phyloP scores from a whole-genome alignment of 2,113 vertebrate species.

The Anhinga anhinga region DNA sequence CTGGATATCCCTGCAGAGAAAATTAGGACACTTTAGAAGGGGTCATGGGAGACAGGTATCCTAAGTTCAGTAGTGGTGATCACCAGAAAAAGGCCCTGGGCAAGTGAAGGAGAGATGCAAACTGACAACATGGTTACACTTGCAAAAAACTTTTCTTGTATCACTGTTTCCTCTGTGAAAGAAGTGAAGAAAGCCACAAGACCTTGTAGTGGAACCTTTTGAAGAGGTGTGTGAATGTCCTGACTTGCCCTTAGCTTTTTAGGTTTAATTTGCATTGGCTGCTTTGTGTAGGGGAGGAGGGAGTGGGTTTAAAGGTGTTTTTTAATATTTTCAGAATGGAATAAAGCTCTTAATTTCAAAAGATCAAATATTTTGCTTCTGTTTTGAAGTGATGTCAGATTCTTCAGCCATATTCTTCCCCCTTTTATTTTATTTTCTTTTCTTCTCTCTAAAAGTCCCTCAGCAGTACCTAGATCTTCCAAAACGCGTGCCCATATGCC shows the following conservation, averaged over 20 bases:
- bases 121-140: background rate
- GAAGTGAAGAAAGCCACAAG: background rate
- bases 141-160: background rate
- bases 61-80: background rate
- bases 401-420: background rate
- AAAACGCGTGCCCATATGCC: rapidly evolving
- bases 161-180: background rate
- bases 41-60: background rate
- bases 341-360: background rate
- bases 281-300: background rate
- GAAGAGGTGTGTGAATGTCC: background rate
- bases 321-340: background rate
- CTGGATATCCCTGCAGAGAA: background rate
- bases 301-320: background rate
- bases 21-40: background rate
- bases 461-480: background rate
- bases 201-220: background rate
- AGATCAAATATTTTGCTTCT: background rate
- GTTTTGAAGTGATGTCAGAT: background rate
- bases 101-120: background rate
- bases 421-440: too few relatives aligned
- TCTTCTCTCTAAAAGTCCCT: background rate
- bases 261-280: background rate
- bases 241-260: background rate
- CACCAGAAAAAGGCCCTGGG: background rate